A percentile compares a stretch with the other conserved stretches of the same genome.
Evolutionary conservation across 2,113 vertebrate genomes (phyloP).

Genomic region (Athene noctua): DNA sequence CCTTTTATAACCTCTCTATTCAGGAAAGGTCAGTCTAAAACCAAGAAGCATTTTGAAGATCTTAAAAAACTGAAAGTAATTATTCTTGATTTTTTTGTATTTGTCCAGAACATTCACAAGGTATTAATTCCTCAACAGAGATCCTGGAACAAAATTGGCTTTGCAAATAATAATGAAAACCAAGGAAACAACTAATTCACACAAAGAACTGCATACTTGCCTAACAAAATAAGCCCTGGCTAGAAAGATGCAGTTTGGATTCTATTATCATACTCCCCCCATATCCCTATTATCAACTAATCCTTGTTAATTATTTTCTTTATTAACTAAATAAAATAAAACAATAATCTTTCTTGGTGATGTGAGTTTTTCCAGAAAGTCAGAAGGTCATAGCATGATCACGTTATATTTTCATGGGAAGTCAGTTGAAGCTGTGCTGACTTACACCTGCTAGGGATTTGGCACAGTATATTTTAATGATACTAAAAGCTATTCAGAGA

Average conservation of each 20-base stretch:
- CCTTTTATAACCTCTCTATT: neutral
- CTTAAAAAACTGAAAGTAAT: neutral
- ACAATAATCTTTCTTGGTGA: neutral
- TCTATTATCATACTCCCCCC: neutral
- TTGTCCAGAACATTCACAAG: neutral
- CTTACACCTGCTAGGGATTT: neutral
- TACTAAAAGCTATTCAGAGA: neutral
- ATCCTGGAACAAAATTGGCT: neutral
- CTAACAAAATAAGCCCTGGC: neutral
- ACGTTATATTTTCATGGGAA: neutral
- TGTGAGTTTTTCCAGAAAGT: neutral
- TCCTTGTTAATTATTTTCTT: neutral
- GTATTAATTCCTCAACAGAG: neutral
- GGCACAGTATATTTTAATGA: neutral
- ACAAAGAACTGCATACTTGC: neutral
- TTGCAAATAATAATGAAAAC: neutral
- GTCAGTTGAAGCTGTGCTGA: neutral
- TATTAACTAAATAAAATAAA: neutral
- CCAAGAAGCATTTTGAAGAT: neutral
- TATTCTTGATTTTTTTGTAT: neutral
- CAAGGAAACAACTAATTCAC: neutral
- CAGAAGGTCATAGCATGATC: neutral
- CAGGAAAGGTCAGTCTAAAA: neutral
- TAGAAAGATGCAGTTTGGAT: neutral
- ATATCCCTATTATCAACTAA: neutral